These are phyloP conservation scores for Ericerus pela DNA, from an alignment of 1,140 invertebrate genomes.

Conservation along the genomic window DNA sequence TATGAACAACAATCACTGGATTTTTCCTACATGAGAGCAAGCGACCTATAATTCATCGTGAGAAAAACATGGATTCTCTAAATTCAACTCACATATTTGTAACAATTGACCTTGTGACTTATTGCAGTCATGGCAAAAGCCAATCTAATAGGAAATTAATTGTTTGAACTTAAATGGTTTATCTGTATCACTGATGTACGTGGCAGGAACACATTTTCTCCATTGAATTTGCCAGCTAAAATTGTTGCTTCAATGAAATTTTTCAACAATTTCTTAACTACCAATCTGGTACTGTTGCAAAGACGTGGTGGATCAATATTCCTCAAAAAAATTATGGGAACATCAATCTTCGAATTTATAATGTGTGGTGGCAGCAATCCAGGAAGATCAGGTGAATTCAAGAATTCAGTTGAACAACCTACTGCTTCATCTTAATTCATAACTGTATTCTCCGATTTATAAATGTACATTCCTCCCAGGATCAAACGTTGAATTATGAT, in stretches of 20 bases:
- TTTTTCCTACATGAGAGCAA: slow-evolving; percentile 25
- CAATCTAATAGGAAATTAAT: slow-evolving; percentile 35
- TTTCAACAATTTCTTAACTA: slow-evolving; percentile 29
- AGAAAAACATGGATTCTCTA: slow-evolving; percentile 30
- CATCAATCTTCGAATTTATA: slow-evolving; percentile 29
- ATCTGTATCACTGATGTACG: slow-evolving; percentile 30
- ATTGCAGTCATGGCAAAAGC: slow-evolving; percentile 39
- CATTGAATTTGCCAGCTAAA: slow-evolving; percentile 28
- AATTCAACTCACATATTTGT: slow-evolving; percentile 27
- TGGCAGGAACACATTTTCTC: slow-evolving; percentile 30
- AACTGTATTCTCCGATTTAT: slow-evolving; percentile 28
- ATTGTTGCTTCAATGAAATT: slow-evolving; percentile 32
- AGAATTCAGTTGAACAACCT: slow-evolving; percentile 30
- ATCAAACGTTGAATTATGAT: slow-evolving; percentile 20
- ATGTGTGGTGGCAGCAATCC: slow-evolving; percentile 23
- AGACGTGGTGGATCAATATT: slow-evolving; percentile 30
- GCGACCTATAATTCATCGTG: slow-evolving; percentile 35
- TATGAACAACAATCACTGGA: slow-evolving; percentile 10
- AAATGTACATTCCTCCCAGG: slow-evolving; percentile 19
- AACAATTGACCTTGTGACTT: slow-evolving; percentile 38
- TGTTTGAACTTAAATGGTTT: slow-evolving; percentile 32
- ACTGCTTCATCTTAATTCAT: slow-evolving; percentile 25
- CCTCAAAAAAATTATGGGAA: slow-evolving; percentile 30
- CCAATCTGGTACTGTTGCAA: slow-evolving; percentile 33
- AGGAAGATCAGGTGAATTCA: slow-evolving; percentile 13